A percentile compares a stretch with the other conserved stretches of the same genome.
Evolutionary conservation across 2,888 invertebrate species (phyloP).

Genomic region (Idaea aversata): DNA sequence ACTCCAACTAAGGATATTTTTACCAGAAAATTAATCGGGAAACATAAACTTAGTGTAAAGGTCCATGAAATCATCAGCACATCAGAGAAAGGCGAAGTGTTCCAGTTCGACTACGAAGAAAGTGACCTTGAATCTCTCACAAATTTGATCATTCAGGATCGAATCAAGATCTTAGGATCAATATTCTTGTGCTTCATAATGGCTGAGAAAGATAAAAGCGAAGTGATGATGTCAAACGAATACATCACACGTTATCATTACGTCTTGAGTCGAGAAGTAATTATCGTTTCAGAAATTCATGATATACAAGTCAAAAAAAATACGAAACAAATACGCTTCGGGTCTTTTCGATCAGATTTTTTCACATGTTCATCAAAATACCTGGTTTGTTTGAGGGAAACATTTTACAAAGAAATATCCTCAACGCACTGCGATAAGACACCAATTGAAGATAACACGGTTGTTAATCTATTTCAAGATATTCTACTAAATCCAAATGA

Average conservation of each 20-base stretch:
- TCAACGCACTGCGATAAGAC: conserved; percentile 28
- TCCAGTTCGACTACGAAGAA: conserved; percentile 35
- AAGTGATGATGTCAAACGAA: conserved; percentile 35
- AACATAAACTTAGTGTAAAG: conserved; percentile 24
- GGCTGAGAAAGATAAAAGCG: conserved; percentile 29
- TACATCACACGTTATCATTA: conserved; percentile 41
- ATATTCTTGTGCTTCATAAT: conserved; percentile 35
- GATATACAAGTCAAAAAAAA: conserved; percentile 7
- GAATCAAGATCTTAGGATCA: conserved; percentile 32
- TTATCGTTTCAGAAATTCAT: conserved; percentile 19
- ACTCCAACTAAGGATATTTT: conserved; percentile 38
- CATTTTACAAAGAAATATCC: conserved; percentile 31
- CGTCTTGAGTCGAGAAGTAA: conserved; percentile 35
- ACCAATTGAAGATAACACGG: conserved; percentile 20
- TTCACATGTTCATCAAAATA: conserved; percentile 31
- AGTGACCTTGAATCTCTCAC: conserved; percentile 31
- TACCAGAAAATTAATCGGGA: conserved; percentile 22
- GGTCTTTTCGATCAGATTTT: conserved; percentile 35
- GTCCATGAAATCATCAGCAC: conserved; percentile 35
- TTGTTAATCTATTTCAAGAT: conserved; percentile 20
- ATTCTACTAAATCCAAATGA: conserved; percentile 30
- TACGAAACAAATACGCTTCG: conserved; percentile 16
- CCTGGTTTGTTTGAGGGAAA: conserved; percentile 29
- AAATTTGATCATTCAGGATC: conserved; percentile 32
- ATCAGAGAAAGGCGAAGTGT: conserved; percentile 21